Base-by-base conservation (phyloP, 2,888 invertebrate species). In the Leptopterna dolabrata region DNA sequence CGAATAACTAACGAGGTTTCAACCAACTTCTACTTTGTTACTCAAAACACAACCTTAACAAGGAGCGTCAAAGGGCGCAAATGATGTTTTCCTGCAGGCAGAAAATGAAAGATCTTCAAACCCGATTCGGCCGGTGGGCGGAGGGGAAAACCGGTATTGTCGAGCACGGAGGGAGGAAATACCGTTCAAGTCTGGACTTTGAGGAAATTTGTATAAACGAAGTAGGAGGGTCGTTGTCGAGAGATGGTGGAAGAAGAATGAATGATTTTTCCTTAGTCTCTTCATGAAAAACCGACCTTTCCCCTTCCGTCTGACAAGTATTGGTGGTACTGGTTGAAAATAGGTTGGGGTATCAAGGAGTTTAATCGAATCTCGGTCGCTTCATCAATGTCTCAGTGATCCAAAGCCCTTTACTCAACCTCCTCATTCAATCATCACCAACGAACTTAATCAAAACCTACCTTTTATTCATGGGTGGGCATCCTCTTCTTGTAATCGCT, bases 151-250 rank as follows among this genome's bases (percentile, higher is more conserved):
- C 16, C 16, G 36, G 36, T 29, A n/a, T n/a, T n/a, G n/a, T n/a
- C n/a, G n/a, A n/a, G n/a, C n/a, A n/a, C n/a, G n/a, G n/a, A n/a
- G n/a, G n/a, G n/a, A 73, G 36, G 36, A 73, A 73, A 73, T 14
- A 30, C 71, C 73, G 73, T 29, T 73, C 73, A 73, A 36, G 36
- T 41, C 6, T 4, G 24, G 63, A 9, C 24, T 24, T 11, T 63
- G 41, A 73, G 73, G 36, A 73, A 73, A 73, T 73, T 73, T 73
- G 73, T 73, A 19, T 73, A 73, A 71, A 36, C 71, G 71, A 55
- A 55, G 55, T 55, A 19, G 71, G 29, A 36, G 73, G 73, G 14
- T 36, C 73, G 30, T 19, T 29, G 73, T 27, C 36, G 19, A 36
- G 73, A 73, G 73, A 36, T 63, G 9, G n/a, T n/a, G n/a, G n/a